Base-by-base conservation (phyloP, 2,113 vertebrate species). In the Leptocoma aspasia region DNA sequence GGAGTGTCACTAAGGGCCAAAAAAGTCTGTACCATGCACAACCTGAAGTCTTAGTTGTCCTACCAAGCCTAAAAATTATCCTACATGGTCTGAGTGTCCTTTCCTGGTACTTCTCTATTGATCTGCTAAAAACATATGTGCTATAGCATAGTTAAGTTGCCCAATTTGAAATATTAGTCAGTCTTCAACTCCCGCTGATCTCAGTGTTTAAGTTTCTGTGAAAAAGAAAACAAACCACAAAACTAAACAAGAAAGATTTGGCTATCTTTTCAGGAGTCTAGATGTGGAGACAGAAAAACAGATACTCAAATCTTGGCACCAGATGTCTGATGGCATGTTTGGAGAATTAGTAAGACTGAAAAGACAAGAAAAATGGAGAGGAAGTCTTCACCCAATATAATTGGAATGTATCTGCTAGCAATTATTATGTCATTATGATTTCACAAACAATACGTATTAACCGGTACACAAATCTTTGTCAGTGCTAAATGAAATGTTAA, bases 401-500 rank as follows among this genome's bases (percentile, higher is more conserved):
- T 9, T 73, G 64, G 80, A 81, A 83, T 63, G 60, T 94, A 81
- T 92, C 92, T 95, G 83, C 49, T 92, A 89, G 72, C 76, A 95
- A 92, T 95, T 86, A 94, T 80, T 88, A 81, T 89, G 82, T 81
- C 64, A 80, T 88, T 77, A 77, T 93, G 82, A 86, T 92, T 93
- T 86, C 82, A 92, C 68, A 92, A 93, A 92, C 91, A 94, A 47
- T 89, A 39, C 0, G 0, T 73, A 92, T 95, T 83, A 96, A 91
- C 52, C 0, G 0, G 52, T 92, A 89, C 69, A 86, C 91, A 91
- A 93, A 93, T 94, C 80, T 91, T 75, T 0, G 0, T 70, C 84
- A 89, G 89, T 31, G 41, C 83, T 94, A 89, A 93, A 94, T 84
- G 60, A 83, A 94, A 94, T 78, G 76, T 83, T 96, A 93, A 78